Conservation (phyloP, 2,888 invertebrate genomes). For the Melolontha melolontha region DNA sequence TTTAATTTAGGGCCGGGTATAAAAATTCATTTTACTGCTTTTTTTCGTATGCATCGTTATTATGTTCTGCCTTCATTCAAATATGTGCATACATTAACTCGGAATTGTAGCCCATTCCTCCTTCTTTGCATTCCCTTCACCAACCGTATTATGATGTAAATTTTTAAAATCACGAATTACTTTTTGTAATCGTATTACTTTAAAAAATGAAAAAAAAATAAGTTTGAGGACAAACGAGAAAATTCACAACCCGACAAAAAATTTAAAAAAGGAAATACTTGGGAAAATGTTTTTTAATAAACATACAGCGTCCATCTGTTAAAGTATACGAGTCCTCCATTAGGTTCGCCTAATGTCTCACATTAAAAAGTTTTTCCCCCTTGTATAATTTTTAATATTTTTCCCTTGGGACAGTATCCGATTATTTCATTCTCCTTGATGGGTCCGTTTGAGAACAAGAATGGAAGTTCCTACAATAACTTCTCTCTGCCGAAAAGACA, state of each 20-base stretch:
- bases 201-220: no score
- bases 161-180: constrained; percentile 20
- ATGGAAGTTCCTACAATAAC: no score
- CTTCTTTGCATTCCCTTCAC: no score
- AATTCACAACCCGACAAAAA: neutral
- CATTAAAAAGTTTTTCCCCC: constrained; percentile 8
- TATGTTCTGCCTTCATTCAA: no score
- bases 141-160: constrained; percentile 15
- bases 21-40: no score
- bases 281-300: constrained; percentile 14
- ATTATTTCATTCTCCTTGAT: no score
- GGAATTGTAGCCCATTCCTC: no score
- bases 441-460: no score
- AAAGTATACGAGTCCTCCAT: constrained; percentile 8
- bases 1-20: no score
- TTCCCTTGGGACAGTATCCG: neutral
- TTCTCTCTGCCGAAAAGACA: no score
- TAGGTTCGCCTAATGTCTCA: constrained; percentile 14
- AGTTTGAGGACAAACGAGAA: neutral
- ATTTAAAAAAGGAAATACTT: constrained; percentile 5
- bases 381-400: constrained; percentile 2
- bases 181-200: constrained; percentile 14
- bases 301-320: neutral
- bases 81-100: no score
- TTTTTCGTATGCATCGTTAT: no score